Percentiles rank a stretch among this genome's conserved stretches.
phyloP scores from a whole-genome alignment of 2,113 vertebrate species.

The Psilopogon haemacephalus region DNA sequence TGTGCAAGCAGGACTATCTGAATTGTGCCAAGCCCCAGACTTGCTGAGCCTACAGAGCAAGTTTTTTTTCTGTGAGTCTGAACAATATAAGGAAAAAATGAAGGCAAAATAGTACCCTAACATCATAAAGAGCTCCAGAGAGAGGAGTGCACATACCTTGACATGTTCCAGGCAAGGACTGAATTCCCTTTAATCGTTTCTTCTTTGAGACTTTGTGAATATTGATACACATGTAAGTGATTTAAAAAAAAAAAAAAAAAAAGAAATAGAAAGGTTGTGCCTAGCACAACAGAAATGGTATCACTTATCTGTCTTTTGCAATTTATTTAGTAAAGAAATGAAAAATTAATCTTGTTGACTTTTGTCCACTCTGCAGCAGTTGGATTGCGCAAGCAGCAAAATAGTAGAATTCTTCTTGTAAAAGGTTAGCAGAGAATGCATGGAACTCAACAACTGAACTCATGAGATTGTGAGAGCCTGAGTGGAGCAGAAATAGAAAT shows the following conservation, averaged over 20 bases:
- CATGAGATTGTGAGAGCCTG: constrained; percentile 10
- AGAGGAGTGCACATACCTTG: constrained; percentile 35
- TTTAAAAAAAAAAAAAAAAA: too few relatives aligned
- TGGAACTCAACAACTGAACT: neutral
- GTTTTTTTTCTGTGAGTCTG: neutral
- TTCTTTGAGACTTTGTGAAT: neutral
- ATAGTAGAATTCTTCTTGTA: neutral
- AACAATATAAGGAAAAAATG: neutral
- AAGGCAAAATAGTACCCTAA: neutral
- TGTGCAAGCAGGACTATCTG: accelerated
- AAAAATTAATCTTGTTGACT: neutral
- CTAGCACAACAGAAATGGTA: neutral
- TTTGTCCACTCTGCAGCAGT: neutral
- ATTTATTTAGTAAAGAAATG: neutral
- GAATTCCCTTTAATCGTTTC: neutral
- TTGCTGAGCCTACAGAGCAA: neutral
- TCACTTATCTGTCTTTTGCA: neutral
- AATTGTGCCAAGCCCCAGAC: neutral
- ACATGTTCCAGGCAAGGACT: neutral
- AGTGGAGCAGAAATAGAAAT: constrained; percentile 60
- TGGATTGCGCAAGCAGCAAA: neutral
- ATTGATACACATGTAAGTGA: neutral
- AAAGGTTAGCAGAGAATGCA: neutral
- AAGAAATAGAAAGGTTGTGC: neutral
- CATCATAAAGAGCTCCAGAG: accelerated